Percentiles rank a stretch among this genome's conserved stretches.
These are phyloP conservation scores for Acleris sparsana DNA, from an alignment of 2,888 invertebrate species.

Conservation along the genomic window DNA sequence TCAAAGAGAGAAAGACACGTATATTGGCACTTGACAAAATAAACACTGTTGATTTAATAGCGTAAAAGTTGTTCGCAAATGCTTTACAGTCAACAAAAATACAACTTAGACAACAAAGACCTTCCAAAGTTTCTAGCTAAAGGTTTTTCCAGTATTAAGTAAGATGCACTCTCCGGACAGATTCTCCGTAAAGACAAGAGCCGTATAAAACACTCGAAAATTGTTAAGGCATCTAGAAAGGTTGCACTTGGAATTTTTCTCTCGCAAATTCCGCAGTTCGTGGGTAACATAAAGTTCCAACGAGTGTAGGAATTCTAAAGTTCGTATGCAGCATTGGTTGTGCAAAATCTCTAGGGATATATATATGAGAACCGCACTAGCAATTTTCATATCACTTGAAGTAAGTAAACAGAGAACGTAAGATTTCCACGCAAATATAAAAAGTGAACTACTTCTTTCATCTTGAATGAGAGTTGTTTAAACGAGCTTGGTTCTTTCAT, in stretches of 20 bases:
- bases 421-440: background rate
- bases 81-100: background rate
- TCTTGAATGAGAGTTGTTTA: background rate
- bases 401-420: slow-evolving; percentile 7
- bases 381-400: slow-evolving; percentile 21
- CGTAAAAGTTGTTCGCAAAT: background rate
- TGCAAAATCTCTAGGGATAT: slow-evolving; percentile 3
- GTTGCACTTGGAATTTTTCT: slow-evolving; percentile 6
- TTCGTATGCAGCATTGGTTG: slow-evolving; percentile 5
- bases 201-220: slow-evolving; percentile 7
- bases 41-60: too few relatives aligned
- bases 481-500: background rate
- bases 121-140: background rate
- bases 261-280: slow-evolving; percentile 10
- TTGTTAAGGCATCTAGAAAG: slow-evolving; percentile 9
- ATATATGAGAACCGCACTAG: background rate
- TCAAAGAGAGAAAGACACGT: too few relatives aligned
- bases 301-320: slow-evolving; percentile 6
- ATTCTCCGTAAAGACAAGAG: slow-evolving; percentile 12
- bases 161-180: background rate
- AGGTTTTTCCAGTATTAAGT: background rate
- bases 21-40: too few relatives aligned
- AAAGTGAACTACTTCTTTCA: slow-evolving; percentile 7
- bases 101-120: background rate
- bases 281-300: slow-evolving; percentile 9